Conservation (phyloP, 1,140 invertebrate species). For the Scylla paramamosain region DNA sequence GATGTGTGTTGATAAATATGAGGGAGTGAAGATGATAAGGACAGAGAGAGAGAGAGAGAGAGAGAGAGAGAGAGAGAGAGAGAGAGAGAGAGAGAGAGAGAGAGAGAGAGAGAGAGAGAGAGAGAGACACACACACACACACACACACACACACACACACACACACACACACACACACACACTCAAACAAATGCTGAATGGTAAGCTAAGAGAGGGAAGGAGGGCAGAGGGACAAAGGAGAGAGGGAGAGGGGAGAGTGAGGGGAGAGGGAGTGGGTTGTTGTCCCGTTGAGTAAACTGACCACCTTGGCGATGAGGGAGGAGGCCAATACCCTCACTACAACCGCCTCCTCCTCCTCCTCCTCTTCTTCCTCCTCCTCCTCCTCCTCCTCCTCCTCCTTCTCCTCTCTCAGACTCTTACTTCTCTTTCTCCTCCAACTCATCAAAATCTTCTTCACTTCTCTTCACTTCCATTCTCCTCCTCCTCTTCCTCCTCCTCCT, state of each 20-base stretch:
- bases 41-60: neutral
- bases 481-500: neutral
- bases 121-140: too few species aligned
- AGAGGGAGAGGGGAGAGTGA: neutral
- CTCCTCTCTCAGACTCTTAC: neutral
- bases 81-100: slow-evolving; percentile 15
- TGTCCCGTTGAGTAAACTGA: neutral
- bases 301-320: neutral
- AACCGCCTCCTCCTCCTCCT: neutral
- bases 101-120: neutral
- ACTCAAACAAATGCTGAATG: too few species aligned
- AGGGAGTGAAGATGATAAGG: neutral
- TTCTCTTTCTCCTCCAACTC: neutral
- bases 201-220: too few species aligned
- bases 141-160: too few species aligned
- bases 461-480: neutral
- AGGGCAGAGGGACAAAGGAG: neutral
- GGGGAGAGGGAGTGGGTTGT: neutral
- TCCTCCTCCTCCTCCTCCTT: neutral
- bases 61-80: slow-evolving; percentile 13
- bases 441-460: neutral
- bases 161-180: too few species aligned
- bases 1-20: neutral
- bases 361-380: neutral
- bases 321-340: neutral